phyloP scores from a whole-genome alignment of 2,113 vertebrate genomes.

The Chelonoidis abingdonii region DNA sequence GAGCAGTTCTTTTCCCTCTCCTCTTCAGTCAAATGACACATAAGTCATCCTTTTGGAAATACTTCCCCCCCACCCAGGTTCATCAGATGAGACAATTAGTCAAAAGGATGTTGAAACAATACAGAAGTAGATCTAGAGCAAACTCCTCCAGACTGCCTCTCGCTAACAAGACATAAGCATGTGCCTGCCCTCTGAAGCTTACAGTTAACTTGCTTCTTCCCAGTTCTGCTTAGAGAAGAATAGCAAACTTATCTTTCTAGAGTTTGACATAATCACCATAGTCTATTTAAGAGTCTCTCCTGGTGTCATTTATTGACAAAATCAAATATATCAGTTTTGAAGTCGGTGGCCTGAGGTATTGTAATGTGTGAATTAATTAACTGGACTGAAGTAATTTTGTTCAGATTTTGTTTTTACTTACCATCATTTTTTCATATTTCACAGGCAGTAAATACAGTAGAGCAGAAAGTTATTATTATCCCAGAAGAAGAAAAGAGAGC shows the following conservation, averaged over 20 bases:
- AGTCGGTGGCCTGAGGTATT: neutral
- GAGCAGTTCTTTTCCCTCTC: too few species aligned
- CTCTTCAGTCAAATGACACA: too few species aligned
- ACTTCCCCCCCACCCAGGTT: neutral
- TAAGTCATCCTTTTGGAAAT: too few species aligned
- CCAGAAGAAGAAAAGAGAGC: conserved; percentile 91
- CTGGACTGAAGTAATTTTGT: neutral
- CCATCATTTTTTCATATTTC: conserved; percentile 2
- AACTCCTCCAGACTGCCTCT: neutral
- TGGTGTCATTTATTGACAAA: neutral
- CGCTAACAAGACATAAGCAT: neutral
- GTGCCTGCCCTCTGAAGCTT: neutral
- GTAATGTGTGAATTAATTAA: neutral
- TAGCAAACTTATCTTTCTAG: neutral
- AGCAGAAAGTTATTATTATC: conserved; percentile 88
- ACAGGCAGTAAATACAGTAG: conserved; percentile 92
- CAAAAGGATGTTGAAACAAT: neutral
- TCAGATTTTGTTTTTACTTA: neutral
- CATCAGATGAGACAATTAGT: neutral
- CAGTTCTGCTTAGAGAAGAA: neutral
- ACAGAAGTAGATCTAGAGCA: neutral
- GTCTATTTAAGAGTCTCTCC: neutral
- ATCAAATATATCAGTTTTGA: neutral
- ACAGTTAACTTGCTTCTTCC: neutral
- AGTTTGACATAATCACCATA: neutral